These are phyloP conservation scores for Chionis minor DNA, from an alignment of 2,113 vertebrate genomes.

Conservation along the genomic window DNA sequence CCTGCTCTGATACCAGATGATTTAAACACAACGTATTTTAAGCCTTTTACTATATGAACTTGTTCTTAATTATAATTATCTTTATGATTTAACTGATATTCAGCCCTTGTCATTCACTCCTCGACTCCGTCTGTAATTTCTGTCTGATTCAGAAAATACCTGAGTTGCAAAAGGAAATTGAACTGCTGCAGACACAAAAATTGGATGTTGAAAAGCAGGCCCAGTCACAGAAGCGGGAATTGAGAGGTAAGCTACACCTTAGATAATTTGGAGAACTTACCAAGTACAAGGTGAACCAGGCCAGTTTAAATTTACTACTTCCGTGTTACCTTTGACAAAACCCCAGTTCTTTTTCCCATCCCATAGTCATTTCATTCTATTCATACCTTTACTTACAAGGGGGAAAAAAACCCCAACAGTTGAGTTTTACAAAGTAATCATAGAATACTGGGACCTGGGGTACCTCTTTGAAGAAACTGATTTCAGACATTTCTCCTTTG, in stretches of 20 bases:
- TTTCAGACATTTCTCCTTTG: neutral
- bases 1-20: neutral
- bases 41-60: neutral
- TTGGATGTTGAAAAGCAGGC: constrained; percentile 82
- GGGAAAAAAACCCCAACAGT: rapidly evolving
- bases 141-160: constrained; percentile 79
- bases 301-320: neutral
- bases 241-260: constrained; percentile 78
- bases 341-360: neutral
- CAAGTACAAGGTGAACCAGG: neutral
- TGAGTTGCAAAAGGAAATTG: constrained; percentile 88
- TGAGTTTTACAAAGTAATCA: neutral
- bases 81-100: neutral
- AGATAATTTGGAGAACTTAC: neutral
- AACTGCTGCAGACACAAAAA: constrained; percentile 84
- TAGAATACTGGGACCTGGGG: neutral
- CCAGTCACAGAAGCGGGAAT: constrained; percentile 83
- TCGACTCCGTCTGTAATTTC: neutral
- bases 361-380: neutral
- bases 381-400: neutral
- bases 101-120: neutral
- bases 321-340: neutral
- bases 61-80: neutral
- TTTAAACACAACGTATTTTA: neutral
- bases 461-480: neutral